Conservation (phyloP, 2,113 vertebrate genomes). For the Tragelaphus scriptus region DNA sequence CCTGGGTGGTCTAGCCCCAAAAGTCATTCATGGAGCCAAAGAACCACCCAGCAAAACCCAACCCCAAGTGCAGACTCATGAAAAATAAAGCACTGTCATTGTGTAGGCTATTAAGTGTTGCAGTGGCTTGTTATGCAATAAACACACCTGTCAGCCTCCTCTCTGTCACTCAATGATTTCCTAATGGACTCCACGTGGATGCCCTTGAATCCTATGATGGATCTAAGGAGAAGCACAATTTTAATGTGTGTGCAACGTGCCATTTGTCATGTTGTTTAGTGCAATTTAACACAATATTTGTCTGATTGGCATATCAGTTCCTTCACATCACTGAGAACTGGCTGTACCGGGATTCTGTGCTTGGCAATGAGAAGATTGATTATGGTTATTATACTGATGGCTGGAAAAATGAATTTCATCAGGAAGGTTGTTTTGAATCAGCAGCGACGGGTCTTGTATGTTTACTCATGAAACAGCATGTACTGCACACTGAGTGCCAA, state of each 20-base stretch:
- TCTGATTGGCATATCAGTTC: conserved; percentile 64
- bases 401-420: conserved; percentile 68
- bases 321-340: conserved; percentile 57
- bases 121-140: neutral
- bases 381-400: conserved; percentile 73
- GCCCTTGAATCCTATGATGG: neutral
- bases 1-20: neutral
- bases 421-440: conserved; percentile 52
- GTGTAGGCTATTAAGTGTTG: neutral
- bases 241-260: conserved; percentile 18
- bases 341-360: conserved; percentile 52
- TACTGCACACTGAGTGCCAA: neutral
- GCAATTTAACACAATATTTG: conserved; percentile 72
- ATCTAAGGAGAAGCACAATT: conserved; percentile 15
- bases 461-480: neutral
- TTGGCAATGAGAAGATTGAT: conserved; percentile 71
- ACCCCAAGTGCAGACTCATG: neutral
- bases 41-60: neutral
- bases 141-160: neutral
- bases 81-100: neutral
- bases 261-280: conserved; percentile 67
- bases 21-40: neutral
- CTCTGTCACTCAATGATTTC: neutral
- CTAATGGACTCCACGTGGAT: neutral
- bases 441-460: neutral